A percentile compares a stretch with the other conserved stretches of the same genome.
Evolutionary conservation across 2,888 invertebrate species (phyloP).

Genomic region (Eutolmus rufibarbis): DNA sequence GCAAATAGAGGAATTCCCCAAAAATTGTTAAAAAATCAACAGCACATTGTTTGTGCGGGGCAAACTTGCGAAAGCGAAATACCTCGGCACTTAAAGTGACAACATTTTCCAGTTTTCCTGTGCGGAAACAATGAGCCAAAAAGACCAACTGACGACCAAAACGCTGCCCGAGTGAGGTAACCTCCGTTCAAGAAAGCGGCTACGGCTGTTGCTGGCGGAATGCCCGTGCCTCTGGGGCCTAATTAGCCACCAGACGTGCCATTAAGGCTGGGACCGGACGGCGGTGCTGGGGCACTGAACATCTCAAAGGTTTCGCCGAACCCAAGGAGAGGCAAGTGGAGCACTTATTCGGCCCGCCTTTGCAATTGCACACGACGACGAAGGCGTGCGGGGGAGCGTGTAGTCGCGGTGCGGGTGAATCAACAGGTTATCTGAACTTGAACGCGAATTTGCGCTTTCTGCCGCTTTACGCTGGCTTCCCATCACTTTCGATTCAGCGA

Average conservation of each 20-base stretch:
- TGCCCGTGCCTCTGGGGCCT: background rate
- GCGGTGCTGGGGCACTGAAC: background rate
- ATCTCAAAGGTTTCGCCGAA: background rate
- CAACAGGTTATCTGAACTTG: conserved; percentile 31
- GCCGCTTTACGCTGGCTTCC: background rate
- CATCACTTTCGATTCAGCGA: conserved; percentile 28
- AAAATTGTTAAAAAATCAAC: background rate
- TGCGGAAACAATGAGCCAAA: background rate
- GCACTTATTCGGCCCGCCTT: background rate
- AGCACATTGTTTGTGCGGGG: background rate
- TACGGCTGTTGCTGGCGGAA: background rate
- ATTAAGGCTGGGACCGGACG: background rate
- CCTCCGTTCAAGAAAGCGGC: background rate
- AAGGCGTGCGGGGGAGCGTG: background rate
- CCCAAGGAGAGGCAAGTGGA: conserved; percentile 12
- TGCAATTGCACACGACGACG: background rate
- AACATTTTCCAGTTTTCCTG: background rate
- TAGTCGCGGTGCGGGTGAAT: background rate
- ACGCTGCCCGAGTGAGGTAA: background rate
- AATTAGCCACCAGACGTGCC: background rate
- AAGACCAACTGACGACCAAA: background rate
- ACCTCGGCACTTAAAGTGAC: background rate
- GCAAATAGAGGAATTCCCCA: background rate
- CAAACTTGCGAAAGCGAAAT: background rate
- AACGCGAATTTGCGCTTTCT: conserved; percentile 15